Conservation (phyloP, 1,140 invertebrate species). For the Panagrolaimus sp. region DNA sequence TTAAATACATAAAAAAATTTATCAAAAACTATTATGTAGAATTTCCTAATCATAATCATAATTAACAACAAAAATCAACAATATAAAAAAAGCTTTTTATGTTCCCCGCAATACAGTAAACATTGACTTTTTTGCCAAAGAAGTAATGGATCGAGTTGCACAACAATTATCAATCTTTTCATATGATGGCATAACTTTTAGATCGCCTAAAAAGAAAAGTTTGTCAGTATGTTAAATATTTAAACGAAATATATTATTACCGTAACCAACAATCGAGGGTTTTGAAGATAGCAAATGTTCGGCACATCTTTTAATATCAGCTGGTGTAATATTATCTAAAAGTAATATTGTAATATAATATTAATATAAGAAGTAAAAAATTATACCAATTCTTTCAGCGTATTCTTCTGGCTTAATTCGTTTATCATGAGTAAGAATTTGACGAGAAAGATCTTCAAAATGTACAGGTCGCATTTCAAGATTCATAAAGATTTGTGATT, state of each 20-base stretch:
- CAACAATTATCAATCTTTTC: conserved; percentile 42
- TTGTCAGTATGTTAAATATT: conserved; percentile 39
- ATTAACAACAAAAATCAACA: conserved; percentile 6
- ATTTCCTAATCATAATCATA: not conserved
- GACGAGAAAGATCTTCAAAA: conserved; percentile 94
- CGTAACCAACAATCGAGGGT: conserved; percentile 80
- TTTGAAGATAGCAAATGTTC: conserved; percentile 72
- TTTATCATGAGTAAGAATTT: conserved; percentile 82
- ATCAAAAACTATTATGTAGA: no score
- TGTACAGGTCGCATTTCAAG: conserved; percentile 90
- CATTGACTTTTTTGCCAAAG: no score
- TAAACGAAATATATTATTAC: no score
- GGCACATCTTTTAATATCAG: conserved; percentile 79
- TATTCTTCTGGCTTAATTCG: conserved; percentile 82
- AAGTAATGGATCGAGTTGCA: conserved; percentile 21
- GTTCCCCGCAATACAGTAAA: no score
- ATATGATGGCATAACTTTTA: conserved; percentile 58
- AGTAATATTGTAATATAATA: not conserved
- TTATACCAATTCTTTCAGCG: conserved; percentile 81
- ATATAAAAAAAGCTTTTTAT: not conserved
- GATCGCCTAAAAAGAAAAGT: conserved; percentile 39
- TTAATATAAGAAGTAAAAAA: conserved; percentile 4
- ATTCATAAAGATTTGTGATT: conserved; percentile 87
- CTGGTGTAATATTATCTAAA: conserved; percentile 74
- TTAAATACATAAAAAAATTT: no score